A percentile compares a stretch with the other conserved stretches of the same genome.
phyloP scores from a whole-genome alignment of 1,140 invertebrate species.

The Drosophila ananassae region DNA sequence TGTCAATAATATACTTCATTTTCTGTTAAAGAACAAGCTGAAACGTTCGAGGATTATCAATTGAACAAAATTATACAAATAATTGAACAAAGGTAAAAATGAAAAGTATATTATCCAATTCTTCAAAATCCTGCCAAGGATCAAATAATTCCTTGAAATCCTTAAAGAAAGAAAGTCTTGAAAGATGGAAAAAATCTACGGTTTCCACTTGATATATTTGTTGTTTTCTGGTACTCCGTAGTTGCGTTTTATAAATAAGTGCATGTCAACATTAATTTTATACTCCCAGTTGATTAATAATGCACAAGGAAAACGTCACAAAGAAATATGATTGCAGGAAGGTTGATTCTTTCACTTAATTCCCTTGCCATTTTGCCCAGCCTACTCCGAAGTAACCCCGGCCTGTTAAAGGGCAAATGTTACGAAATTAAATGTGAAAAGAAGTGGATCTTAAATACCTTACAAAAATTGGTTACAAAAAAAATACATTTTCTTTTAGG shows the following conservation, averaged over 20 bases:
- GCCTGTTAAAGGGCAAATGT: conserved; percentile 21
- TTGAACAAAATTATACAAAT: too few species aligned
- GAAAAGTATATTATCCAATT: too few species aligned
- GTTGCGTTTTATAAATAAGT: conserved; percentile 68
- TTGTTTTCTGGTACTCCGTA: conserved; percentile 4
- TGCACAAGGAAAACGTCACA: conserved; percentile 72
- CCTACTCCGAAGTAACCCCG: conserved; percentile 20
- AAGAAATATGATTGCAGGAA: conserved; percentile 63
- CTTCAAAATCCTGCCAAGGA: background rate
- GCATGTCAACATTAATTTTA: conserved; percentile 80
- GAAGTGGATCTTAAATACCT: conserved; percentile 10
- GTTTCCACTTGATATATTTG: conserved; percentile 29
- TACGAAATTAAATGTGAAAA: conserved; percentile 1
- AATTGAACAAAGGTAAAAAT: too few species aligned
- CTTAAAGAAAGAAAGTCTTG: conserved; percentile 8
- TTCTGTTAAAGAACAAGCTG: background rate
- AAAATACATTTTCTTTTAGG: too few species aligned
- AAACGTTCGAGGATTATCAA: too few species aligned
- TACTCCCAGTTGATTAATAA: conserved; percentile 78
- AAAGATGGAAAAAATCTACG: conserved; percentile 11
- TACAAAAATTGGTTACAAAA: background rate
- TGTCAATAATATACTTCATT: background rate
- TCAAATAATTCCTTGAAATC: too few species aligned
- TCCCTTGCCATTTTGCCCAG: conserved; percentile 10
- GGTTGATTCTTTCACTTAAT: conserved; percentile 24